A percentile compares a stretch with the other conserved stretches of the same genome.
phyloP scores from a whole-genome alignment of 2,888 invertebrate genomes.

The Drosophila koepferae region DNA sequence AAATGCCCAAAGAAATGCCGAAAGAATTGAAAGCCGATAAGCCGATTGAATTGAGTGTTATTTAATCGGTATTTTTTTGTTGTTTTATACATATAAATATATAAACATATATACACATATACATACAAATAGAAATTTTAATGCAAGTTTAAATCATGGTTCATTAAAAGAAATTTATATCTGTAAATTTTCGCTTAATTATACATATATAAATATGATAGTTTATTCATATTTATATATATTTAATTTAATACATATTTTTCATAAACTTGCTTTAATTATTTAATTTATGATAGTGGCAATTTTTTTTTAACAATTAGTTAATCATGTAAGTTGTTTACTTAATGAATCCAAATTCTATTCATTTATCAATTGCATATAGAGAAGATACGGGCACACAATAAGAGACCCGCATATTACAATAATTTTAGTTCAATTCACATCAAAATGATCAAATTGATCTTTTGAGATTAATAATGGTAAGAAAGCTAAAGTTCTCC shows the following conservation, averaged over 20 bases:
- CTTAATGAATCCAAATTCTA: background rate
- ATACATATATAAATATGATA: no score
- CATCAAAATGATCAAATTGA: no score
- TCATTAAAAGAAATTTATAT: background rate
- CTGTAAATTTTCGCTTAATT: background rate
- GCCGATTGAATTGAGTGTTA: conserved; percentile 8
- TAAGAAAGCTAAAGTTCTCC: no score
- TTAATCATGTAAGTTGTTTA: background rate
- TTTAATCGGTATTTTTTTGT: background rate
- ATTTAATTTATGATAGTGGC: no score
- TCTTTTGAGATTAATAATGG: background rate
- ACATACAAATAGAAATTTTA: background rate
- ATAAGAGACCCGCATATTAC: background rate
- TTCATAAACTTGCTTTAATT: no score
- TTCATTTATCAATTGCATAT: background rate
- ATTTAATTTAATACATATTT: no score
- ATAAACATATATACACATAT: background rate
- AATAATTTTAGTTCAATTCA: background rate
- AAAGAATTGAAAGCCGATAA: conserved; percentile 23
- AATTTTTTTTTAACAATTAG: background rate
- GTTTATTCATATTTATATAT: no score
- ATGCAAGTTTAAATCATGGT: background rate
- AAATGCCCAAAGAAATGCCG: background rate
- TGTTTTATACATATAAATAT: background rate
- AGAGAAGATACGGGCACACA: background rate